Evolutionary conservation across 2,797 vertebrate species (phyloP), one percentile per base, ranked within the genome.

Genomic region (Adrianichthys oophorus): DNA sequence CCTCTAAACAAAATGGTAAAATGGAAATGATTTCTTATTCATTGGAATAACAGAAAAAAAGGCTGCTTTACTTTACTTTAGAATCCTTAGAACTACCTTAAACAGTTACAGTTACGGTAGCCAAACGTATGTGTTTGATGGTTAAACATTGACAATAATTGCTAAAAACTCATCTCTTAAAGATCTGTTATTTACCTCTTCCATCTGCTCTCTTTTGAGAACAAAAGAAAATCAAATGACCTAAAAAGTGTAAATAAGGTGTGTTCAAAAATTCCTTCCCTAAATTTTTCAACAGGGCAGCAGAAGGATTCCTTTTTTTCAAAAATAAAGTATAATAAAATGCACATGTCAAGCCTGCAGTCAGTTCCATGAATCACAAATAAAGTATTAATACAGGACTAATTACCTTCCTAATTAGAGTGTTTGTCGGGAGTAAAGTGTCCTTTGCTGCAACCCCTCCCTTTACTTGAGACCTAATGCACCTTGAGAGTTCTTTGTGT

Each of bases 321-420:
- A 69, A 77, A 76, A 69, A 73, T 79, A 77, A 80, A 65, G 82
- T 48, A 42, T 79, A 85, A 82, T 74, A 68, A 76, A 81, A 84
- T 65, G 74, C 76, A 70, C 70, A 70, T 78, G 78, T 82, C 83
- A 80, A 59, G 63, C 51, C 60, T 48, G 55, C 17, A 77, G 74
- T 85, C 82, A 68, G 79, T 61, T 46, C 67, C 68, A 85, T 87
- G 80, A 83, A 87, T 88, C 82, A 78, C 80, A 85, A 84, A 82
- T 84, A 83, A 82, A 78, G 79, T 82, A 83, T 85, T 88, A 83
- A 84, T 79, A 74, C 78, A 59, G 73, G 71, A 86, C 52, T 79
- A 74, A 87, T 85, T 85, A 80, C 71, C 78, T 77, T 63, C 21
- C 68, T 87, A 83, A 85, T 85, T 82, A 68, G 62, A 65, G 72